These are phyloP conservation scores for Drosophila gaucha DNA, from an alignment of 2,888 invertebrate species.

Conservation along the genomic window DNA sequence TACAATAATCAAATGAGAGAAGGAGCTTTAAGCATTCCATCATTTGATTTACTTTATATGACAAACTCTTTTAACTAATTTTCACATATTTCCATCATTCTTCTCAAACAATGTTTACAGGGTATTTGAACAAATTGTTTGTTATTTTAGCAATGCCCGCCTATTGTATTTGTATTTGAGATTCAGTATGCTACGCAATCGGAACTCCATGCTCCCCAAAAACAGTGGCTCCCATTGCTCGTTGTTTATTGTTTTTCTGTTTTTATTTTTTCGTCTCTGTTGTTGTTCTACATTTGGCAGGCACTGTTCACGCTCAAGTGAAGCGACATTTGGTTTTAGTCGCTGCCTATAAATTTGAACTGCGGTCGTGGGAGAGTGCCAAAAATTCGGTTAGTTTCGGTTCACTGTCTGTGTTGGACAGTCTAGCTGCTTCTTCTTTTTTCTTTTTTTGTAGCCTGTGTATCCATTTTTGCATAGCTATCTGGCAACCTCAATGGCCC, in stretches of 20 bases:
- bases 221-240: constrained; percentile 17
- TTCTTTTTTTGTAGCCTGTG: constrained; percentile 30
- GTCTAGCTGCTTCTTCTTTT: constrained; percentile 3
- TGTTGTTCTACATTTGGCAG: constrained; percentile 54
- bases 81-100: rapidly evolving
- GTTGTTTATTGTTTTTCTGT: constrained; percentile 30
- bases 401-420: constrained; percentile 17
- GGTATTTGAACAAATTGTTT: constrained; percentile 19
- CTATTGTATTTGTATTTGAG: constrained; percentile 73
- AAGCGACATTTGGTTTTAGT: constrained; percentile 68
- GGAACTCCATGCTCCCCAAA: constrained; percentile 22
- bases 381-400: constrained; percentile 36
- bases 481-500: constrained; percentile 25
- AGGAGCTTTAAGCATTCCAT: neutral
- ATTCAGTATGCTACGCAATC: constrained; percentile 26
- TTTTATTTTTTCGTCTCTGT: constrained; percentile 10
- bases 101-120: neutral
- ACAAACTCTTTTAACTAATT: neutral
- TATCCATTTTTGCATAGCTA: constrained; percentile 55
- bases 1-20: neutral
- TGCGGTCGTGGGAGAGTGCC: constrained; percentile 44
- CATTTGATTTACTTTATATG: no score
- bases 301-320: constrained; percentile 79
- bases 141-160: constrained; percentile 47
- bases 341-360: constrained; percentile 71